Conservation (phyloP, 1,140 invertebrate species). For the Heliconius hewitsoni region DNA sequence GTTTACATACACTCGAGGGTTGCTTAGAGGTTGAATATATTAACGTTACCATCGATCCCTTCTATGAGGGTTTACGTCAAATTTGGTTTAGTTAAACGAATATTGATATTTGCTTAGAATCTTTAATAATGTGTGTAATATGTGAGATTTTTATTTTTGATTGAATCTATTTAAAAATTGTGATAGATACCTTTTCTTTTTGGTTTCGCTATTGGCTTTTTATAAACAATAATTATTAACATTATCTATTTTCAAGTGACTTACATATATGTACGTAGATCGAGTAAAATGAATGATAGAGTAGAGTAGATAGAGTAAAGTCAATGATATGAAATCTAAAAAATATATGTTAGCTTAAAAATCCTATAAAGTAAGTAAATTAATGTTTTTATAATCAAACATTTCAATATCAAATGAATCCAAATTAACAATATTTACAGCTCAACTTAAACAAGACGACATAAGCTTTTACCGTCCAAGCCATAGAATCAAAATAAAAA, state of each 20-base stretch:
- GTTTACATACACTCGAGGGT: slow-evolving; percentile 61
- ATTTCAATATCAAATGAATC: slow-evolving; percentile 10
- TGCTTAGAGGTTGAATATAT: slow-evolving; percentile 69
- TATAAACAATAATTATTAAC: too few relatives aligned
- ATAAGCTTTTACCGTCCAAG: slow-evolving; percentile 60
- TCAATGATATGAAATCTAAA: too few relatives aligned
- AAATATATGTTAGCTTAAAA: too few relatives aligned
- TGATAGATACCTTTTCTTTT: too few relatives aligned
- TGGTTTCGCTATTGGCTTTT: too few relatives aligned
- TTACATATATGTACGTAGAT: too few relatives aligned
- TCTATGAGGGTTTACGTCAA: slow-evolving; percentile 43
- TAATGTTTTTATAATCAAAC: neutral
- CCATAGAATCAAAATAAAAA: slow-evolving; percentile 41
- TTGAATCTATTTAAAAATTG: too few relatives aligned
- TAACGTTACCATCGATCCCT: slow-evolving; percentile 57
- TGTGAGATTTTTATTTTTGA: neutral
- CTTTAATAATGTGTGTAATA: neutral
- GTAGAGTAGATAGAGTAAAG: too few relatives aligned
- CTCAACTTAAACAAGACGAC: slow-evolving; percentile 46
- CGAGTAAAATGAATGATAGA: too few relatives aligned
- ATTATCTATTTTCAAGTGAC: too few relatives aligned
- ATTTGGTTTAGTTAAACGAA: slow-evolving; percentile 47
- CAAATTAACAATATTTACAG: slow-evolving; percentile 29
- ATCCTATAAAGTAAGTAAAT: too few relatives aligned
- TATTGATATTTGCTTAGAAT: slow-evolving; percentile 11